These are phyloP conservation scores for Timandra comae DNA, from an alignment of 2,888 invertebrate species.

Conservation along the genomic window DNA sequence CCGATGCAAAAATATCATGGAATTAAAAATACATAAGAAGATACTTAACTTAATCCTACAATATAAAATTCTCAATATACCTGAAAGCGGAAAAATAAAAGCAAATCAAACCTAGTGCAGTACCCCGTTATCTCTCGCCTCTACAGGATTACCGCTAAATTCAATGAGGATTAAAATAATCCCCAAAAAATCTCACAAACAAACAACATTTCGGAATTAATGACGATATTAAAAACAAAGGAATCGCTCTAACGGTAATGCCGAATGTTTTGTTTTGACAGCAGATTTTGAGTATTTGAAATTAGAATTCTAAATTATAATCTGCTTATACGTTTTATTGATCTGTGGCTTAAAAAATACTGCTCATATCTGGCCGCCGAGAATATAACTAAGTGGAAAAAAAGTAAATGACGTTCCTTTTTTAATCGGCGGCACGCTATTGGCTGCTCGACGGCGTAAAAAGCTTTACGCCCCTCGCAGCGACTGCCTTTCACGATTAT, in stretches of 20 bases:
- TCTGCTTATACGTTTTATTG: conserved; percentile 3
- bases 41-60: too few relatives aligned
- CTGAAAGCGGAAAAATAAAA: neutral
- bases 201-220: conserved; percentile 18
- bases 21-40: too few relatives aligned
- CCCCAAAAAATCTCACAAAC: conserved; percentile 18
- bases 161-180: conserved; percentile 18
- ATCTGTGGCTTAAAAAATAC: conserved; percentile 18
- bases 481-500: conserved; percentile 33
- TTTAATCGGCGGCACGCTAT: conserved; percentile 48
- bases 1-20: too few relatives aligned
- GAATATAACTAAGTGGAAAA: conserved; percentile 30
- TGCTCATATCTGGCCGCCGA: conserved; percentile 34
- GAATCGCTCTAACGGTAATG: conserved; percentile 11
- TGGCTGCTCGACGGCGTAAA: conserved; percentile 50
- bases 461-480: conserved; percentile 57
- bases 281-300: neutral
- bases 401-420: conserved; percentile 47
- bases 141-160: conserved; percentile 14
- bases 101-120: neutral
- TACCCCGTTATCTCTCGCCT: conserved; percentile 6
- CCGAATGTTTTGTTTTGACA: neutral
- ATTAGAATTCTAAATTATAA: neutral
- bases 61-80: conserved; percentile 2
- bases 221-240: conserved; percentile 16